phyloP scores from a whole-genome alignment of 2,888 invertebrate genomes.

The Acrobeloides nanus region DNA sequence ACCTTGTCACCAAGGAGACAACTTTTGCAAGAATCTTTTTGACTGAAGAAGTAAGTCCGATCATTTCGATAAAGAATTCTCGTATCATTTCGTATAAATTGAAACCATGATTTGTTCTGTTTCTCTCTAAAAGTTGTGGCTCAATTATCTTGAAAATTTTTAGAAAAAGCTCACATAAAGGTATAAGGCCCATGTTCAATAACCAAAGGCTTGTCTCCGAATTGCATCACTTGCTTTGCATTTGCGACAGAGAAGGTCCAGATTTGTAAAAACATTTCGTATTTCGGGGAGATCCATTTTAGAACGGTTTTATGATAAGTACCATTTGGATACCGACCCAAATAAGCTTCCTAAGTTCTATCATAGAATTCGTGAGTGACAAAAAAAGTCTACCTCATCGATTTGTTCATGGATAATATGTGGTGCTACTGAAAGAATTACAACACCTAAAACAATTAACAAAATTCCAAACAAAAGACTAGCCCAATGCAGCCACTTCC shows the following conservation, averaged over 20 bases:
- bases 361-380: too few relatives aligned
- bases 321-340: conserved; percentile 41
- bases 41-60: conserved; percentile 34
- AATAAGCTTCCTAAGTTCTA: conserved; percentile 32
- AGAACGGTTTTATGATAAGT: conserved; percentile 37
- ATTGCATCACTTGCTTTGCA: conserved; percentile 37
- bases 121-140: background rate
- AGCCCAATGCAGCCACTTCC: too few relatives aligned
- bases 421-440: too few relatives aligned
- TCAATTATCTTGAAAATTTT: background rate
- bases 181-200: conserved; percentile 49
- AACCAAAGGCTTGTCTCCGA: conserved; percentile 43
- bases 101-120: conserved; percentile 2
- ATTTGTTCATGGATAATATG: conserved; percentile 7
- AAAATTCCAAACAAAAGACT: too few relatives aligned
- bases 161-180: conserved; percentile 34
- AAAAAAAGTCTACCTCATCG: conserved; percentile 5
- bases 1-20: conserved; percentile 35
- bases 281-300: conserved; percentile 41
- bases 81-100: conserved; percentile 34
- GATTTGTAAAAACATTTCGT: conserved; percentile 39
- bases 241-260: conserved; percentile 50
- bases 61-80: conserved; percentile 41
- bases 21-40: conserved; percentile 28
- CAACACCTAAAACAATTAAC: too few relatives aligned